Evolutionary conservation across 2,113 vertebrate species (phyloP).

Genomic region (Typhlomys cinereus): DNA sequence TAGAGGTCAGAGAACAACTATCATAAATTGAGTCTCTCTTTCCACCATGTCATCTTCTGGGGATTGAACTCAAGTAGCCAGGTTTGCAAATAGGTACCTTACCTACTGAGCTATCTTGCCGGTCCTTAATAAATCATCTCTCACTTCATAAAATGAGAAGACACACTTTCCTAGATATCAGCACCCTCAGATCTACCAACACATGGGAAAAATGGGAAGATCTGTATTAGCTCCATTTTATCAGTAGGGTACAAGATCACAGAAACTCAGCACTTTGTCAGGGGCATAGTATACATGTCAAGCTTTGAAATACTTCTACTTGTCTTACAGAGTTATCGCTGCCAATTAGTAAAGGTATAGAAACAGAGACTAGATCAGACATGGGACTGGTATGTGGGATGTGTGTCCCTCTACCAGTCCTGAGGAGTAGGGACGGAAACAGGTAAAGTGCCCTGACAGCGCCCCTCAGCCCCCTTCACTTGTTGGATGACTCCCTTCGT

Average conservation of each 20-base stretch:
- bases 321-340: background rate
- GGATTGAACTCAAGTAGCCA: too few relatives aligned
- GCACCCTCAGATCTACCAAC: background rate
- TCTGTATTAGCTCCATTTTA: background rate
- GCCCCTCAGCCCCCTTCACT: background rate
- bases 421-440: background rate
- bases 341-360: background rate
- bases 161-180: background rate
- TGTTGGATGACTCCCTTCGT: background rate
- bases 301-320: background rate
- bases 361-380: background rate
- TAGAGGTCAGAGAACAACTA: too few relatives aligned
- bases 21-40: too few relatives aligned
- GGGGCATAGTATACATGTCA: fast-evolving
- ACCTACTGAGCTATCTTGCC: too few relatives aligned
- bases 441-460: background rate
- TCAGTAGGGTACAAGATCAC: background rate
- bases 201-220: background rate
- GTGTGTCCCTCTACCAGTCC: background rate
- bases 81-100: too few relatives aligned
- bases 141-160: too few relatives aligned
- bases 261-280: background rate
- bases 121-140: too few relatives aligned
- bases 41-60: too few relatives aligned
- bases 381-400: background rate